A percentile compares a stretch with the other conserved stretches of the same genome.
Conservation (phyloP, 37 sponge, comb jelly and placozoan genomes). For the Chondrosia reniformis region DNA sequence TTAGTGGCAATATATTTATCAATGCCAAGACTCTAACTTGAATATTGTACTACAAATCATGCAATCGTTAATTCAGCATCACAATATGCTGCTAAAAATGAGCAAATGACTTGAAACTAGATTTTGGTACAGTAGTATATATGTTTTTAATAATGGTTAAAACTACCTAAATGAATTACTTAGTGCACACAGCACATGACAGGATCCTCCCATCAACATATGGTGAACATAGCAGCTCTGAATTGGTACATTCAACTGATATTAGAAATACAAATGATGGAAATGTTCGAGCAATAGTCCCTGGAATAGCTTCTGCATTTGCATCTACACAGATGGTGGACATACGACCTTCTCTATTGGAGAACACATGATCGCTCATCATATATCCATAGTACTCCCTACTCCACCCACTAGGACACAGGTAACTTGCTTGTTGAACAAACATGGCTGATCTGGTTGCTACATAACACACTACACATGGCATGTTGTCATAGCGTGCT, state of each 20-base stretch:
- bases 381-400: conserved; percentile 57
- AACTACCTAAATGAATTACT: too few species aligned
- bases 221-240: conserved; percentile 45
- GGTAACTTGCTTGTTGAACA: conserved; percentile 37
- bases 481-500: conserved; percentile 18
- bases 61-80: too few species aligned
- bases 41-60: too few species aligned
- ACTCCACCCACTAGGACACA: conserved; percentile 37
- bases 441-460: conserved; percentile 14
- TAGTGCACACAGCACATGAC: conserved; percentile 54
- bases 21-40: too few species aligned
- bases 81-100: too few species aligned
- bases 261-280: conserved; percentile 26
- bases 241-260: conserved; percentile 34
- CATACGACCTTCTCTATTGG: too few species aligned
- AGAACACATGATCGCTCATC: conserved; percentile 41
- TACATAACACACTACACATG: conserved; percentile 54
- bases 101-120: too few species aligned
- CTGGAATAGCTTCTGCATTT: conserved; percentile 31
- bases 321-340: conserved; percentile 38
- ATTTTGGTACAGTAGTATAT: too few species aligned
- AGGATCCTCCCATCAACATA: conserved; percentile 29
- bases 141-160: too few species aligned
- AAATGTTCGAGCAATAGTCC: conserved; percentile 12
- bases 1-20: too few species aligned